Evolutionary conservation across 2,113 vertebrate genomes (phyloP).

Genomic region (Menidia beryllina): DNA sequence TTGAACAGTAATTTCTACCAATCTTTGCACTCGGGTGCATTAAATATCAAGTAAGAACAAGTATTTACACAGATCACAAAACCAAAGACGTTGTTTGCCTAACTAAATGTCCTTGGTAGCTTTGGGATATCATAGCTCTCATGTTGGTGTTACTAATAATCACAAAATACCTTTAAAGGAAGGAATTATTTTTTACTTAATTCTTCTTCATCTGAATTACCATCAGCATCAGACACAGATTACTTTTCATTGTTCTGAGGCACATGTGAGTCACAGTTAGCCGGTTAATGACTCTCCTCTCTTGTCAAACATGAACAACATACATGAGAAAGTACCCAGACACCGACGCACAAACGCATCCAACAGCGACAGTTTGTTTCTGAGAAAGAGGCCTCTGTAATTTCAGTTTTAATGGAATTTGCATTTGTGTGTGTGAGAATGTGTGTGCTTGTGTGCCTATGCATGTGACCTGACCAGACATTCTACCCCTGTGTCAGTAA

Average conservation of each 20-base stretch:
- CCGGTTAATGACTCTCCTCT: slow-evolving; percentile 33
- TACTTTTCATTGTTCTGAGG: slow-evolving; percentile 22
- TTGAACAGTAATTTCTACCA: slow-evolving; percentile 52
- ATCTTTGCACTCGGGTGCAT: slow-evolving; percentile 35
- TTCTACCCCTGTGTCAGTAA: slow-evolving; percentile 48
- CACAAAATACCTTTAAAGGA: slow-evolving; percentile 19
- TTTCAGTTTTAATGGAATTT: slow-evolving; percentile 62
- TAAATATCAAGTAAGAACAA: slow-evolving; percentile 57
- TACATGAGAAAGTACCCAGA: slow-evolving; percentile 17
- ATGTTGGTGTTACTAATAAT: slow-evolving; percentile 14
- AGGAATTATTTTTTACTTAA: background rate
- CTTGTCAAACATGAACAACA: slow-evolving; percentile 43
- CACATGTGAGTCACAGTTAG: slow-evolving; percentile 49
- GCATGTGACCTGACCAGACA: slow-evolving; percentile 47
- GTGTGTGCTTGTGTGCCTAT: slow-evolving; percentile 11
- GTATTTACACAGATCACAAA: slow-evolving; percentile 51
- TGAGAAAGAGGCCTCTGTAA: slow-evolving; percentile 40
- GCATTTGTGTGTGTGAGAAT: slow-evolving; percentile 34
- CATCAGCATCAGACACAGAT: slow-evolving; percentile 16
- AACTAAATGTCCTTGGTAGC: slow-evolving; percentile 40
- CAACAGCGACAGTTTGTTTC: slow-evolving; percentile 25
- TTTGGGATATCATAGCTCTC: slow-evolving; percentile 21
- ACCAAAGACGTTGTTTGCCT: slow-evolving; percentile 42
- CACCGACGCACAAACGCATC: slow-evolving; percentile 9
- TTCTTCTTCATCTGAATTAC: slow-evolving; percentile 4